Base-by-base conservation (phyloP, 2,888 invertebrate genomes). In the Hyppa rectilinea region DNA sequence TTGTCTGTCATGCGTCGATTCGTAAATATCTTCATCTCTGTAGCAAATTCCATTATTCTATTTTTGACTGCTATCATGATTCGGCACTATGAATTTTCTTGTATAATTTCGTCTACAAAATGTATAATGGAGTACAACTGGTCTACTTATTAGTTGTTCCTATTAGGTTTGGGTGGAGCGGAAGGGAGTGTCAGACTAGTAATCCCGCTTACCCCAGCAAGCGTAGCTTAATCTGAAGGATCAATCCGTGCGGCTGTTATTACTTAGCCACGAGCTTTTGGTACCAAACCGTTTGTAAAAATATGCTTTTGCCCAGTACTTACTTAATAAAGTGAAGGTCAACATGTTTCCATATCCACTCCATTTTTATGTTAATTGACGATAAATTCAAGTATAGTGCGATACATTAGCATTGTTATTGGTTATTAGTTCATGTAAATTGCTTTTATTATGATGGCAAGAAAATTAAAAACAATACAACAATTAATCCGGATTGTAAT, bases 401-500 rank as follows among this genome's bases (percentile, higher is more conserved):
- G 2, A 0, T 17, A 43, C 9, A 68, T 29, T 52, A 23, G 2
- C 68, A 68, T 53, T 20, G 14, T 23, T 36, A 52, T 43, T 56
- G 59, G 50, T 34, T 69, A 45, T 43, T n/a, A 71, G 23, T 69
- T 45, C 36, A 59, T 45, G 36, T 50, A 43, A 68, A 68, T 68
- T 67, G 26, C 12, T 66, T 31, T 47, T 55, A 20, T 55, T 49
- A 55, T 62, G 20, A 38, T 29, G 49, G 36, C 14, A 31, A 59
- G 47, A 38, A 20, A 40, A 67, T 52, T 53, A 14, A 20, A 53
- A 65, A 53, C 34, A 38, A 31, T 53, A 23, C n/a, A 14, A 20
- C 3, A 29, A 1, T 29, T 65, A n/a, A 53, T 53, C 36, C 17
- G 14, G n/a, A 68, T 34, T 36, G 9, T 2, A 68, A 17, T 67